Evolutionary conservation across 2,797 vertebrate genomes (phyloP).

Genomic region (Chaetophractus vellerosus): DNA sequence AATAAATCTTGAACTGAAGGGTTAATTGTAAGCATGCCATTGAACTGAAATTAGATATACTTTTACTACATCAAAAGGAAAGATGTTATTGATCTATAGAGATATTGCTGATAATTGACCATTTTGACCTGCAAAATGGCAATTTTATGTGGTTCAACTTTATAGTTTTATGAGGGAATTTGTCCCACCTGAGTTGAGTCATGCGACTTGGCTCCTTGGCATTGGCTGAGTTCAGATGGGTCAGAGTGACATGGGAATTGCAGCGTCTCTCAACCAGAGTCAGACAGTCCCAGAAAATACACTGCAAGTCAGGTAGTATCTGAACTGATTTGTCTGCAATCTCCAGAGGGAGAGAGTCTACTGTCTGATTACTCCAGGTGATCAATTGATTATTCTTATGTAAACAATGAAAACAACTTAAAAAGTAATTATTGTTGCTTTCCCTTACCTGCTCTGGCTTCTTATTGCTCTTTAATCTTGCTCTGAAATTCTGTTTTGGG

Average conservation of each 20-base stretch:
- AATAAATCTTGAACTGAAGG: background rate
- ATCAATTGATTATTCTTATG: background rate
- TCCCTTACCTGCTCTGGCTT: background rate
- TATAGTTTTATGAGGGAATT: constrained; percentile 37
- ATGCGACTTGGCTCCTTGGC: background rate
- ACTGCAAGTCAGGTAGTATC: background rate
- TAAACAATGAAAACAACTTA: background rate
- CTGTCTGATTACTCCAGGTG: background rate
- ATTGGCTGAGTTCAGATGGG: background rate
- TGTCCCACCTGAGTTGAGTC: background rate
- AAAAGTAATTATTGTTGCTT: background rate
- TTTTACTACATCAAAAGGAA: background rate
- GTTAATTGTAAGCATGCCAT: background rate
- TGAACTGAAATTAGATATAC: background rate
- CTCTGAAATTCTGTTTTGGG: background rate
- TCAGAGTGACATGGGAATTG: background rate
- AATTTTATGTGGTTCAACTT: constrained; percentile 46
- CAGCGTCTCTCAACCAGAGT: background rate
- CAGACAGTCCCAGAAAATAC: background rate
- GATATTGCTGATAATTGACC: constrained; percentile 21
- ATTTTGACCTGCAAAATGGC: constrained; percentile 9
- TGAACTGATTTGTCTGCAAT: background rate
- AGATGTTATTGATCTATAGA: constrained; percentile 2
- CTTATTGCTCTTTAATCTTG: background rate
- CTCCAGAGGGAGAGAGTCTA: background rate